Evolutionary conservation across 2,888 invertebrate species (phyloP).

Genomic region (Lingula anatina): DNA sequence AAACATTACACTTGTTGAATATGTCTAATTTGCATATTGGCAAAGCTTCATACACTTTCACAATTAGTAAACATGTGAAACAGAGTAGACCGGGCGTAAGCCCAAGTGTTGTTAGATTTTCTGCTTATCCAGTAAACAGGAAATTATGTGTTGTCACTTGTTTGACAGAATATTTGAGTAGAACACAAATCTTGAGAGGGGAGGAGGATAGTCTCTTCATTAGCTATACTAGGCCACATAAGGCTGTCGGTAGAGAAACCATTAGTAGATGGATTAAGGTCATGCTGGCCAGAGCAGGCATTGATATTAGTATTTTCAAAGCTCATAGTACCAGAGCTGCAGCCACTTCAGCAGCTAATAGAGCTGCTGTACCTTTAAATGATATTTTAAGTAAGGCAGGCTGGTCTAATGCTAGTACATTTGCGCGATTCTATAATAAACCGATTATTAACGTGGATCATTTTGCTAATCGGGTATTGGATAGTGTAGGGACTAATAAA

Average conservation of each 20-base stretch:
- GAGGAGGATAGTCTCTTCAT: slow-evolving; percentile 1
- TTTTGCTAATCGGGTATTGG: too few species aligned
- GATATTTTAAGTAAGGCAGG: slow-evolving; percentile 9
- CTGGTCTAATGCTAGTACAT: slow-evolving; percentile 6
- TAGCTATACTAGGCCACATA: slow-evolving; percentile 7
- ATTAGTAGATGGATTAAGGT: slow-evolving; percentile 7
- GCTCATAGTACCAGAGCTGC: slow-evolving; percentile 9
- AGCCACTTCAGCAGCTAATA: slow-evolving; percentile 2
- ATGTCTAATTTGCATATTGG: background rate
- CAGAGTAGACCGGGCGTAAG: background rate
- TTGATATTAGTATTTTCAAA: slow-evolving; percentile 3
- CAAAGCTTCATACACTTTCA: background rate
- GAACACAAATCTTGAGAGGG: background rate
- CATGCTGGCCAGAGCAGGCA: slow-evolving; percentile 5
- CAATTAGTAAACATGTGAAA: background rate
- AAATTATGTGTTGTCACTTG: background rate
- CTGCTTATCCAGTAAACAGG: background rate
- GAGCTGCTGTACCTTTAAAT: slow-evolving; percentile 1
- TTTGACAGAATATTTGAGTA: slow-evolving; percentile 3
- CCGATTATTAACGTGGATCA: too few species aligned
- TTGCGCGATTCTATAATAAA: slow-evolving; percentile 6
- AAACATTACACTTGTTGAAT: background rate
- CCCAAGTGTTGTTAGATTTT: background rate
- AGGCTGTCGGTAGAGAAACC: slow-evolving; percentile 6
- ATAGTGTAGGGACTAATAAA: too few species aligned